Evolutionary conservation across 1,140 invertebrate genomes (phyloP).

Genomic region (Bombus confusus): DNA sequence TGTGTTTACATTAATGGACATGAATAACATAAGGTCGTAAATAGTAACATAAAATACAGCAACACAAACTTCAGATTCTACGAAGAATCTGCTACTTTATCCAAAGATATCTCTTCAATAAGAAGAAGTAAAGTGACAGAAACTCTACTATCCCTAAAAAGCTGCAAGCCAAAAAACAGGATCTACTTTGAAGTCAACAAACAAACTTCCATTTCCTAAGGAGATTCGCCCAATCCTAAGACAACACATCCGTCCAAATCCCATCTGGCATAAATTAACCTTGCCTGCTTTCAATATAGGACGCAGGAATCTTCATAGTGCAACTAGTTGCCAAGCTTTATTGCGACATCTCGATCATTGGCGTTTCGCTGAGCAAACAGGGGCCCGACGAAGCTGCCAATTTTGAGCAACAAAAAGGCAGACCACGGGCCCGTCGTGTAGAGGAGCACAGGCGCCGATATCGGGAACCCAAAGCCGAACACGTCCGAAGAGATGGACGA

Average conservation of each 20-base stretch:
- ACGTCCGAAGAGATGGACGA: conserved; percentile 73
- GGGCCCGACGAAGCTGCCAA: conserved; percentile 22
- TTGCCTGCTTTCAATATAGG: not conserved
- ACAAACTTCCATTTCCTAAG: not conserved
- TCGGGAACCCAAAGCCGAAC: conserved; percentile 63
- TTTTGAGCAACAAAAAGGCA: conserved; percentile 46
- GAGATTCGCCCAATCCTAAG: not conserved
- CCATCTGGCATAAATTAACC: not conserved
- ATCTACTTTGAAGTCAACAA: not conserved
- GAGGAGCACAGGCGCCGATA: conserved; percentile 42
- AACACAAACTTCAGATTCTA: too few species aligned
- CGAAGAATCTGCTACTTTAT: too few species aligned
- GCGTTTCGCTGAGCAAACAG: conserved; percentile 19
- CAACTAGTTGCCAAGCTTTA: not conserved
- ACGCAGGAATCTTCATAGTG: too few species aligned
- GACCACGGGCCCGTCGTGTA: not conserved
- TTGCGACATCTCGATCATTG: conserved; percentile 15
- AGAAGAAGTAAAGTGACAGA: too few species aligned
- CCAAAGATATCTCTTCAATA: too few species aligned
- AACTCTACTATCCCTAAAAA: not conserved
- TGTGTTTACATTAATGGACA: too few species aligned
- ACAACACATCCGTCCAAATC: not conserved
- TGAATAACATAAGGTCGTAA: too few species aligned
- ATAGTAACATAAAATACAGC: too few species aligned
- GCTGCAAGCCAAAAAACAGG: not conserved